Evolutionary conservation across 2,113 vertebrate genomes (phyloP), one percentile per base, ranked within the genome.

Genomic region (Labeo rohita): DNA sequence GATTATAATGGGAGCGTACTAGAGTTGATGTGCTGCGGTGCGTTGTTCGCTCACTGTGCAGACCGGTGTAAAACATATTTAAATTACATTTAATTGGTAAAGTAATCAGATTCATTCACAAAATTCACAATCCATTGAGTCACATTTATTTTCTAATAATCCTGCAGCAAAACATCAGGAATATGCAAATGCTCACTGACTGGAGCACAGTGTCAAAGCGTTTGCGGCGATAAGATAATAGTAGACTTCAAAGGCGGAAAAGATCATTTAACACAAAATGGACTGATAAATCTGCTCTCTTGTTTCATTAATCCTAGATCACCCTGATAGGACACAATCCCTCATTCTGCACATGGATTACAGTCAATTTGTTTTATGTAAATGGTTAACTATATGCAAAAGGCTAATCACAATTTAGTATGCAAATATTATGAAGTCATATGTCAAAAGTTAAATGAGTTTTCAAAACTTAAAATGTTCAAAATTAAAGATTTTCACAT

Each of bases 141-240:
- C 45, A 74, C 11, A 75, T 28, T 23, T 28, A n/a, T 23, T 75
- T 50, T 15, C 72, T 75, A 75, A 75, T 50, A 75, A 75, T 28
- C 45, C 45, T 75, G 45, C 45, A 75, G 72, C 72, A 75, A 72
- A 72, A 50, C n/a, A 75, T 75, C 45, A 75, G 72, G 45, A 75
- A 75, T 75, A 75, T 75, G 72, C 45, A 75, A 75, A 75, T 49
- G 49, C 45, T 75, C 72, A 13, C 45, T 49, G 45, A 75, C 12
- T 28, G 45, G 11, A 43, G 36, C 39, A 45, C 18, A 11, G 68
- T 43, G 68, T 10, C 16, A 72, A 18, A 45, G 16, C 12, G 3
- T 23, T 49, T 49, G 11, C 0, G n/a, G 43, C 6, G 72, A 74
- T 74, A 74, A 74, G 72, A 74, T 74, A 49, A 49, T n/a, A 49